These are phyloP conservation scores for Parnassius orleans DNA, from an alignment of 2,888 invertebrate genomes.

Conservation along the genomic window DNA sequence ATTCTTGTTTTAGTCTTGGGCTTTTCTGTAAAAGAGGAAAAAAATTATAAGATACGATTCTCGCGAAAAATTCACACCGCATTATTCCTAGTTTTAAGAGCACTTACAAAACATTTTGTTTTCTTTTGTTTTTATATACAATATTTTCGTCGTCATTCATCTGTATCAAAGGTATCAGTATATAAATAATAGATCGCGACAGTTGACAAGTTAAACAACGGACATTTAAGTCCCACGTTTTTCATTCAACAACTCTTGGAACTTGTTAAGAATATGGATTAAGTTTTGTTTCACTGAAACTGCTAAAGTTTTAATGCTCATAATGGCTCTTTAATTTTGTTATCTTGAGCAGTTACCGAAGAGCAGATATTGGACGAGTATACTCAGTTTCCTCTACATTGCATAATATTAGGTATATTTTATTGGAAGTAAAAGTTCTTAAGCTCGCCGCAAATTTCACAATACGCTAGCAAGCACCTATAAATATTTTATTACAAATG, in stretches of 20 bases:
- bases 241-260: conserved; percentile 20
- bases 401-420: too few species aligned
- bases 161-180: not conserved
- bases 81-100: too few species aligned
- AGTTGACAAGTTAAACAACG: conserved; percentile 19
- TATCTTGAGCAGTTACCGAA: conserved; percentile 8
- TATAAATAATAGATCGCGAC: conserved; percentile 8
- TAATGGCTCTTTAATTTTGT: conserved; percentile 20
- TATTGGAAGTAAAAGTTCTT: too few species aligned
- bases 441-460: too few species aligned
- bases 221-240: conserved; percentile 10
- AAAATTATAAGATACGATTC: too few species aligned
- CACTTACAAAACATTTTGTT: too few species aligned
- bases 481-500: too few species aligned
- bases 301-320: conserved; percentile 22
- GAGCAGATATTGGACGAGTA: not conserved
- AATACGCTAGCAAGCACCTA: too few species aligned
- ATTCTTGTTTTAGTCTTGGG: not conserved
- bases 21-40: not conserved
- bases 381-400: not conserved
- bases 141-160: not conserved
- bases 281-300: conserved; percentile 22
- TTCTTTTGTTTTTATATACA: not conserved
- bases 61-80: not conserved
- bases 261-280: conserved; percentile 27